phyloP scores from a whole-genome alignment of 1,140 invertebrate species.

The Polyergus mexicanus region DNA sequence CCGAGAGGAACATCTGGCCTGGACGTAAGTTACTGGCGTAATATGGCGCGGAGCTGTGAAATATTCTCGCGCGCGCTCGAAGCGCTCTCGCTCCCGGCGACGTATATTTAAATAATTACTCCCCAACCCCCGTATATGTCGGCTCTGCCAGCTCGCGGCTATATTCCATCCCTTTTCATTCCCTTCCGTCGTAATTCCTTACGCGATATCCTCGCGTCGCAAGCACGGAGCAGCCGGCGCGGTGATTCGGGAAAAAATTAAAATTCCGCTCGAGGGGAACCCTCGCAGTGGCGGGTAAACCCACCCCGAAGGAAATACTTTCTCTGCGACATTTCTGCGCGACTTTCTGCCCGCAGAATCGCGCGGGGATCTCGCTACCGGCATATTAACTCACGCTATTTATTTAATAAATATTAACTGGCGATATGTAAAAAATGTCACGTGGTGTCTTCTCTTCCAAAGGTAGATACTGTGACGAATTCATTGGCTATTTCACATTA shows the following conservation, averaged over 20 bases:
- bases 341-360: conserved; percentile 11
- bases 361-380: background rate
- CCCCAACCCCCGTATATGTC: conserved; percentile 33
- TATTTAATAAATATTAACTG: background rate
- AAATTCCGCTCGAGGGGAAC: conserved; percentile 32
- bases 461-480: background rate
- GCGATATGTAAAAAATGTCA: background rate
- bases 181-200: conserved; percentile 61
- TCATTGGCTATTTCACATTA: background rate
- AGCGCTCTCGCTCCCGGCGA: conserved; percentile 64
- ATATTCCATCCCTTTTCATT: conserved; percentile 31
- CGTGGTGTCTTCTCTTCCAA: background rate
- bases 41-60: conserved; percentile 79
- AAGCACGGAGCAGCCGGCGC: background rate
- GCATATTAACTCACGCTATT: background rate
- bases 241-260: conserved; percentile 56
- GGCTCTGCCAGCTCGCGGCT: conserved; percentile 5
- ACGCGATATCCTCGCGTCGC: conserved; percentile 56
- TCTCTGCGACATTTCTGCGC: conserved; percentile 1
- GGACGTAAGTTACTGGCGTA: conserved; percentile 80
- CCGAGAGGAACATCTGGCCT: conserved; percentile 80
- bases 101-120: conserved; percentile 79
- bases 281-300: background rate
- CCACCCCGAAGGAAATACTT: background rate
- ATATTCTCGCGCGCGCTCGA: conserved; percentile 77